These are phyloP conservation scores for Australoheros scitulus DNA, from an alignment of 2,113 vertebrate genomes.

Conservation along the genomic window DNA sequence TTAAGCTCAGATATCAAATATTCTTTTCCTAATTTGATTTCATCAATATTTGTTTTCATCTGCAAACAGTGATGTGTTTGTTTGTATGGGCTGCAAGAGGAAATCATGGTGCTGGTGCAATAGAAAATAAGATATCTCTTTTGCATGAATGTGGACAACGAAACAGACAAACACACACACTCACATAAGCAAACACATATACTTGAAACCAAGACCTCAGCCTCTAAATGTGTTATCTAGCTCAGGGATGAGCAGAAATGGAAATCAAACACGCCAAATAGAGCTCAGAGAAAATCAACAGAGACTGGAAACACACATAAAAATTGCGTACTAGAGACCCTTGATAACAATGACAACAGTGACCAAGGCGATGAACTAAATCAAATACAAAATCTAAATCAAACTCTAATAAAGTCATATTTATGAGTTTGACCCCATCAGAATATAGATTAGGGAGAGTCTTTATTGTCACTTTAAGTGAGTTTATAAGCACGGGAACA, in stretches of 20 bases:
- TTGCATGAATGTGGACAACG: constrained; percentile 54
- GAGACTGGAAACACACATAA: constrained; percentile 29
- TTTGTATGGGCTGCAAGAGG: constrained; percentile 62
- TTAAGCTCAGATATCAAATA: constrained; percentile 76
- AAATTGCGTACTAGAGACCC: constrained; percentile 2
- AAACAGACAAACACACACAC: constrained; percentile 38
- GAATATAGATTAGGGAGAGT: constrained; percentile 13
- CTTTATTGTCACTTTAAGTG: not conserved
- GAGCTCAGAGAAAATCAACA: constrained; percentile 56
- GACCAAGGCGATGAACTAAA: constrained; percentile 41
- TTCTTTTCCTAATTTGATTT: constrained; percentile 76
- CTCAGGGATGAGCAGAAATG: constrained; percentile 53
- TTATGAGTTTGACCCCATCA: constrained; percentile 25
- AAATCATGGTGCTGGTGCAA: constrained; percentile 19
- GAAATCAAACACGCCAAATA: constrained; percentile 66
- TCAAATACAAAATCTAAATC: constrained; percentile 40
- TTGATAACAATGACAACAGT: constrained; percentile 21
- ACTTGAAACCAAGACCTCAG: constrained; percentile 35
- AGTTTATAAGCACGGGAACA: constrained; percentile 6
- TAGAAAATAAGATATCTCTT: constrained; percentile 65
- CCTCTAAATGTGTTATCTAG: constrained; percentile 66
- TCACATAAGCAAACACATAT: constrained; percentile 45
- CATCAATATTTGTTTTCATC: constrained; percentile 79
- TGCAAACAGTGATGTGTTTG: constrained; percentile 72
- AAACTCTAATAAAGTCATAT: constrained; percentile 29